Evolutionary conservation across 2,797 vertebrate species (phyloP).

Genomic region (Aulostomus chinensis): DNA sequence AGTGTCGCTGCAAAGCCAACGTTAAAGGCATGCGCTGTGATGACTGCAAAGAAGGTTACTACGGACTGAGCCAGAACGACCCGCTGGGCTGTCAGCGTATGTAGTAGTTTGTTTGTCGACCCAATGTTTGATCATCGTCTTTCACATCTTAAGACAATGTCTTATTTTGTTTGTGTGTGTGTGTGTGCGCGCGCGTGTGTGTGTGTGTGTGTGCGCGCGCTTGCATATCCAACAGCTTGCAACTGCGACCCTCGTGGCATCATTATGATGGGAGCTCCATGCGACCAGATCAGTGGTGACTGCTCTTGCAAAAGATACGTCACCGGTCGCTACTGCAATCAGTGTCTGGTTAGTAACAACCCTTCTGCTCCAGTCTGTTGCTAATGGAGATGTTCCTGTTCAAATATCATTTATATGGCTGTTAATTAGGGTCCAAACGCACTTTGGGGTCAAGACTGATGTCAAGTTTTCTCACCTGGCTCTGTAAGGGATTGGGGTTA

Average conservation of each 20-base stretch:
- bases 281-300: conserved; percentile 87
- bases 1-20: conserved; percentile 87
- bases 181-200: conserved; percentile 1
- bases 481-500: too few species aligned
- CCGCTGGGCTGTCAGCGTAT: conserved; percentile 85
- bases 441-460: too few species aligned
- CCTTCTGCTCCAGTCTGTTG: neutral
- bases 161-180: conserved; percentile 28
- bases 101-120: conserved; percentile 36
- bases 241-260: conserved; percentile 85
- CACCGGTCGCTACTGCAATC: conserved; percentile 84
- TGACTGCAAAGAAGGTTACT: conserved; percentile 83
- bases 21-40: conserved; percentile 84
- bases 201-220: conserved; percentile 32
- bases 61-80: conserved; percentile 83
- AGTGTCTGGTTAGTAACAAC: conserved; percentile 84
- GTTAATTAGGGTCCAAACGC: too few species aligned
- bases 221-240: conserved; percentile 74
- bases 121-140: neutral
- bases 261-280: conserved; percentile 76
- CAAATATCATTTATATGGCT: neutral
- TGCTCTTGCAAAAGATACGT: conserved; percentile 91
- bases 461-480: too few species aligned
- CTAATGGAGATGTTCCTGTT: neutral
- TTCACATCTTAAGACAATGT: neutral